Percentiles rank a stretch among this genome's conserved stretches.
Conservation (phyloP, 2,113 vertebrate species). For the Aramus guarauna region DNA sequence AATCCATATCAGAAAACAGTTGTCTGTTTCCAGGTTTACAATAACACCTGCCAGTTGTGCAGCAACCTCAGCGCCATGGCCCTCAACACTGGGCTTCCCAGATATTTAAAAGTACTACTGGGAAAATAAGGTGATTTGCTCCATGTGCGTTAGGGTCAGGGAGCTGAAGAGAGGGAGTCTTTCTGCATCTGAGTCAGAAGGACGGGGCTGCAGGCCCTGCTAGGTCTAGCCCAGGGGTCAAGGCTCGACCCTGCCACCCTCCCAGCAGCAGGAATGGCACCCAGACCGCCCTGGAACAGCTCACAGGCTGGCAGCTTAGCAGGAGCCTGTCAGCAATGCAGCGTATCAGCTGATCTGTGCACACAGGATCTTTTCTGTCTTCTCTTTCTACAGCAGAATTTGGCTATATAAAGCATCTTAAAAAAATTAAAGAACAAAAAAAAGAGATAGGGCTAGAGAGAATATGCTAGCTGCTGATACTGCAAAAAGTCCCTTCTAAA, state of each 20-base stretch:
- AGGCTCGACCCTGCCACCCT: neutral
- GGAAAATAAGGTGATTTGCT: neutral
- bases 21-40: neutral
- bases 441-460: neutral
- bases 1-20: neutral
- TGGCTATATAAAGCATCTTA: neutral
- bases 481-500: neutral
- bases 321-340: neutral
- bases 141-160: neutral
- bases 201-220: neutral
- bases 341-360: neutral
- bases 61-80: neutral
- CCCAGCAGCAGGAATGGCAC: neutral
- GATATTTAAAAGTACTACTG: neutral
- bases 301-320: neutral
- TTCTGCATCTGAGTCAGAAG: neutral
- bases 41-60: neutral
- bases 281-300: neutral
- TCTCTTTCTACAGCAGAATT: neutral
- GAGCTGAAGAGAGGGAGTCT: neutral
- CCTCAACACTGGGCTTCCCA: neutral
- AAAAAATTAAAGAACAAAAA: neutral
- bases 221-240: accelerated
- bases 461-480: neutral
- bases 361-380: neutral